Conservation (phyloP, 2,888 invertebrate genomes). For the Calameuta pallipes region DNA sequence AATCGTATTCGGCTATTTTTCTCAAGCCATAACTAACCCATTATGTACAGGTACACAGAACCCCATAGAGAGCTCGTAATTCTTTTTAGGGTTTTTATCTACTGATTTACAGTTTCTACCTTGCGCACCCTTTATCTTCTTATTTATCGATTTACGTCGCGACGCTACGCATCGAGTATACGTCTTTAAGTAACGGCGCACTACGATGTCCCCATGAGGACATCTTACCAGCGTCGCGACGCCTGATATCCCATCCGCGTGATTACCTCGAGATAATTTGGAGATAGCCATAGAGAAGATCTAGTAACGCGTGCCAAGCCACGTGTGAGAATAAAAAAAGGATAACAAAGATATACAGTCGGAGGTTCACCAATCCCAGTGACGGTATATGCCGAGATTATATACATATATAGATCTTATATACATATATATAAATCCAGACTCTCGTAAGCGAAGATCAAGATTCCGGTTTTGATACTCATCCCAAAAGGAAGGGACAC, state of each 20-base stretch:
- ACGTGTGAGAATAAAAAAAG: not conserved
- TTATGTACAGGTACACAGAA: not conserved
- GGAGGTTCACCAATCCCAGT: not conserved
- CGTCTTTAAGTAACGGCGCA: not conserved
- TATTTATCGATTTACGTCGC: conserved; percentile 43
- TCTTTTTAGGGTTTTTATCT: conserved; percentile 43
- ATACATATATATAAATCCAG: not conserved
- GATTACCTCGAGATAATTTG: not conserved
- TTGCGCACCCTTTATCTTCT: conserved; percentile 39
- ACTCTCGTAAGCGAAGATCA: not conserved
- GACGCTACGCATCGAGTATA: not conserved
- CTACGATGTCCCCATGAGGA: not conserved
- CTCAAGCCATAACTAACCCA: not conserved
- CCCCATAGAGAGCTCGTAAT: conserved; percentile 10
- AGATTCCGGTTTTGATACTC: not conserved
- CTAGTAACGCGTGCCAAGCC: not conserved
- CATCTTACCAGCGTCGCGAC: not conserved
- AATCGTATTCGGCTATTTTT: not conserved
- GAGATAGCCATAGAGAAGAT: not conserved
- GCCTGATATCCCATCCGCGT: not conserved
- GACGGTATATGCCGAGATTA: not conserved
- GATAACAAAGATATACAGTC: not conserved
- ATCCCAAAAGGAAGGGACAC: not conserved
- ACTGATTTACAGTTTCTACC: conserved; percentile 42
- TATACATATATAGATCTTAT: not conserved